phyloP scores from a whole-genome alignment of 2,797 vertebrate species.

The Hydrophis major region DNA sequence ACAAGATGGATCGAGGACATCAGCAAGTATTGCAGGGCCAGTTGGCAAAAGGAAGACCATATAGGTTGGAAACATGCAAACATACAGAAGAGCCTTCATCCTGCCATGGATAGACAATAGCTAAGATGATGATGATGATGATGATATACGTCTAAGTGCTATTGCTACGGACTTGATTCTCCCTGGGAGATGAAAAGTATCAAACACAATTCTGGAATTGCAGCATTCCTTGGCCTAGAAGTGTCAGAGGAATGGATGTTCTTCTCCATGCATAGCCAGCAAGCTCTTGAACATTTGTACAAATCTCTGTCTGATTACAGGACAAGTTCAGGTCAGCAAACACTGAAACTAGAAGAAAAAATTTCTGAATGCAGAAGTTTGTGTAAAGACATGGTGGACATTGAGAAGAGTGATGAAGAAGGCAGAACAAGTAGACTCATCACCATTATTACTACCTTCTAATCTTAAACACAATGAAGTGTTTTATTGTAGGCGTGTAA shows the following conservation, averaged over 20 bases:
- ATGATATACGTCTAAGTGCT: too few relatives aligned
- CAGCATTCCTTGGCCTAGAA: background rate
- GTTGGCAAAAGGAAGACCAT: too few relatives aligned
- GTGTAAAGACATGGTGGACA: background rate
- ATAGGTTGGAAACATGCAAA: too few relatives aligned
- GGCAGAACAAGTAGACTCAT: background rate
- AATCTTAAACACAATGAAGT: background rate
- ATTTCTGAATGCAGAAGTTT: background rate
- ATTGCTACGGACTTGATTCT: background rate
- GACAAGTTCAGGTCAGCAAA: background rate
- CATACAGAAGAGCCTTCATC: too few relatives aligned
- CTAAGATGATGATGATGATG: too few relatives aligned
- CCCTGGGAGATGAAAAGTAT: background rate
- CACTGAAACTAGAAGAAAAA: background rate
- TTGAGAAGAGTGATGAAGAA: background rate
- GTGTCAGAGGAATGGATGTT: background rate
- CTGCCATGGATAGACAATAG: too few relatives aligned
- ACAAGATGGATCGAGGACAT: too few relatives aligned
- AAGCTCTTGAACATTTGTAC: background rate
- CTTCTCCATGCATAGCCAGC: background rate
- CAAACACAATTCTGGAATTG: background rate
- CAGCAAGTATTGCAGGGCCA: too few relatives aligned
- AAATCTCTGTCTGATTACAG: background rate
- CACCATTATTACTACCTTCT: background rate
- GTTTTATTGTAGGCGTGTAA: background rate